Conservation (phyloP, 2,113 vertebrate species). For the Microtus ochrogaster region DNA sequence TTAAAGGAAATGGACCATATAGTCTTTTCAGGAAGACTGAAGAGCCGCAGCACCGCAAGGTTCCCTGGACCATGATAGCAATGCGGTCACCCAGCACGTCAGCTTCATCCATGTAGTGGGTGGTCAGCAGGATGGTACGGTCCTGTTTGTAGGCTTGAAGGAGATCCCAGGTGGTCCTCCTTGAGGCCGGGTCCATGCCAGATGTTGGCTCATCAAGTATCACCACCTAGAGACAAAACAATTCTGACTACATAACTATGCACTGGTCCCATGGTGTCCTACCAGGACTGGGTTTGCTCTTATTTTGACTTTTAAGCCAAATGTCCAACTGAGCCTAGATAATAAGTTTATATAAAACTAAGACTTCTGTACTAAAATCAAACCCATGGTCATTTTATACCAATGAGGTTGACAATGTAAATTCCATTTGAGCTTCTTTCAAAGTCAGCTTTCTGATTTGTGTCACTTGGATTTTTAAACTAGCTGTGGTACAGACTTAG, state of each 20-base stretch:
- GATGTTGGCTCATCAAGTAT: conserved; percentile 83
- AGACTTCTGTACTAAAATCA: conserved; percentile 10
- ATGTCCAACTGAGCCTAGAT: conserved; percentile 4
- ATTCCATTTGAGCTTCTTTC: background rate
- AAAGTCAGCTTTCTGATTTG: background rate
- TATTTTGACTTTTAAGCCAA: background rate
- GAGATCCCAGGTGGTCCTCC: conserved; percentile 94
- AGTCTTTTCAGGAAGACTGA: conserved; percentile 70
- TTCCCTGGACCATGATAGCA: conserved; percentile 81
- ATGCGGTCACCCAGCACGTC: conserved; percentile 72
- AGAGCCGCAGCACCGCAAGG: conserved; percentile 92
- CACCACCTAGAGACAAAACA: conserved; percentile 64
- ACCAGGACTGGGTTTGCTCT: background rate
- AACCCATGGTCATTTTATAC: background rate
- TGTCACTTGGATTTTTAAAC: background rate
- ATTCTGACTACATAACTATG: background rate
- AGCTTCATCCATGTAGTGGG: conserved; percentile 68
- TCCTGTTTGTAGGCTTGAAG: conserved; percentile 92
- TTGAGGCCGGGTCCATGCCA: conserved; percentile 95
- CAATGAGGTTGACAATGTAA: background rate
- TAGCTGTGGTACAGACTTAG: background rate
- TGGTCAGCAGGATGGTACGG: conserved; percentile 78
- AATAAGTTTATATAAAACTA: background rate
- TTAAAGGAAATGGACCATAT: conserved; percentile 63
- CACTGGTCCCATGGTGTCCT: background rate